phyloP scores from a whole-genome alignment of 2,888 invertebrate genomes.

The Drepanosiphum platanoidis region DNA sequence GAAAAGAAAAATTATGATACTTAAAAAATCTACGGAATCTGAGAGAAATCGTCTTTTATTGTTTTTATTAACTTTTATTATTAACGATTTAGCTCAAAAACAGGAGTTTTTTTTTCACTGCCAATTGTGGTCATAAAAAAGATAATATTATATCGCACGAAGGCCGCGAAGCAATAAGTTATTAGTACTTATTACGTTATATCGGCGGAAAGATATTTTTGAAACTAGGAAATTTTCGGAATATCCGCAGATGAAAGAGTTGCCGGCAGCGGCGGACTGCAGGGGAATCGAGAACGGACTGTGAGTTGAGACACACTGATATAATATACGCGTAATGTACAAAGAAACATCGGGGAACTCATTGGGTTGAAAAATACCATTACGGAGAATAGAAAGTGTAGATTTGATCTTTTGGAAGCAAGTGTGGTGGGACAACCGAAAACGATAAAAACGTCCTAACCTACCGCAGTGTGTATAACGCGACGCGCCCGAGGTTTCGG shows the following conservation, averaged over 20 bases:
- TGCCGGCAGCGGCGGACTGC: too few relatives aligned
- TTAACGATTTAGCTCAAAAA: not conserved
- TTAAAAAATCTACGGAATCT: not conserved
- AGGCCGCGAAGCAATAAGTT: not conserved
- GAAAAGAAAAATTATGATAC: not conserved
- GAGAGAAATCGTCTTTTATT: not conserved
- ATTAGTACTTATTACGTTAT: too few relatives aligned
- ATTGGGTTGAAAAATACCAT: not conserved
- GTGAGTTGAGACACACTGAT: not conserved
- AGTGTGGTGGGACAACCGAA: not conserved
- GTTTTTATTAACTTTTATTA: not conserved
- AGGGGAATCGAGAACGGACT: not conserved
- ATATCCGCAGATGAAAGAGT: not conserved
- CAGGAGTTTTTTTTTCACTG: not conserved
- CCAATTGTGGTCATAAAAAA: not conserved
- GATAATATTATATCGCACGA: not conserved
- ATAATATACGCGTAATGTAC: not conserved
- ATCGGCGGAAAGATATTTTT: not conserved
- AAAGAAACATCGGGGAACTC: not conserved
- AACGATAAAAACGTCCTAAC: not conserved
- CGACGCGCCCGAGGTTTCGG: not conserved
- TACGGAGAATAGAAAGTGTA: not conserved
- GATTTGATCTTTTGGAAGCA: not conserved
- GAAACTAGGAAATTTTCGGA: not conserved
- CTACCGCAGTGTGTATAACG: not conserved